These are phyloP conservation scores for Heterotis niloticus DNA, from an alignment of 2,113 vertebrate species.

Conservation along the genomic window DNA sequence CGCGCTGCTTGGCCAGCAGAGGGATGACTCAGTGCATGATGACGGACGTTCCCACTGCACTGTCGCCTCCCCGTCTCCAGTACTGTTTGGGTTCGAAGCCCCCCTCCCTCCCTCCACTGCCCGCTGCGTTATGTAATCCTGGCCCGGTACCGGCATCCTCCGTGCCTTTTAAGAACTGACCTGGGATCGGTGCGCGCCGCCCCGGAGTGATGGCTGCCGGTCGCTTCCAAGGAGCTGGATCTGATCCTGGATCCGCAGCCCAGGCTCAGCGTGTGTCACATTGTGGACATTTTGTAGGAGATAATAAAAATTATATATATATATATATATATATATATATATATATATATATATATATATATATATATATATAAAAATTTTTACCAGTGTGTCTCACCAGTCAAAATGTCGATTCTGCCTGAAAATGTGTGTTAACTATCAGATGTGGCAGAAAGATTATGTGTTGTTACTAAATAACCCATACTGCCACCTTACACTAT, in stretches of 20 bases:
- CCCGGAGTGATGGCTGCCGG: background rate
- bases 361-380: too few relatives aligned
- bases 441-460: too few relatives aligned
- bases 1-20: too few relatives aligned
- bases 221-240: background rate
- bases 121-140: constrained; percentile 13
- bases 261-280: constrained; percentile 1
- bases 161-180: constrained; percentile 8
- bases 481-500: too few relatives aligned
- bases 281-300: constrained; percentile 32
- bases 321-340: too few relatives aligned
- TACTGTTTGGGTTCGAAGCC: background rate
- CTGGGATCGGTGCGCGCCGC: background rate
- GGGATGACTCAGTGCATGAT: too few relatives aligned
- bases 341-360: too few relatives aligned
- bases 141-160: constrained; percentile 1
- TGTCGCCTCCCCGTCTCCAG: background rate
- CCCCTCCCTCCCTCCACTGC: background rate
- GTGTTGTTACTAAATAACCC: too few relatives aligned
- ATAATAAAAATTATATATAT: too few relatives aligned
- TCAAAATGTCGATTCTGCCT: constrained; percentile 22
- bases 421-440: too few relatives aligned
- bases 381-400: constrained; percentile 14
- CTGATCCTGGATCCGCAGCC: constrained; percentile 1
- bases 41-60: constrained; percentile 7